Evolutionary conservation across 2,888 invertebrate genomes (phyloP).

Genomic region (Leucozona laternaria): DNA sequence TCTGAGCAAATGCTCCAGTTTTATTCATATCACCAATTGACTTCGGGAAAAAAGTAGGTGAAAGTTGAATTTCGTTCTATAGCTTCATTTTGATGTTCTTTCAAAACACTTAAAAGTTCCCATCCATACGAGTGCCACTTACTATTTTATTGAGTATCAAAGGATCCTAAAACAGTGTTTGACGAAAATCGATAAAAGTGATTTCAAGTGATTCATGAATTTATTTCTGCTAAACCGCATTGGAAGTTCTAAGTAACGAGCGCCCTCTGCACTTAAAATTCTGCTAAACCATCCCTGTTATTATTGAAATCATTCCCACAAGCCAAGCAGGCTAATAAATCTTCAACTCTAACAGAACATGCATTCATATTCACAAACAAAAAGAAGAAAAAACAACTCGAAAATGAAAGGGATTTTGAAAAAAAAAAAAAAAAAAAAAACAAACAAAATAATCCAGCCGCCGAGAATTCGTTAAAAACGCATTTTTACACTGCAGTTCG

Average conservation of each 20-base stretch:
- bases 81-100: no score
- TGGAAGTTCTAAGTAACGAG: neutral
- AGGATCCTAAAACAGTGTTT: no score
- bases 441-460: conserved; percentile 3
- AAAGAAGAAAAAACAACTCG: neutral
- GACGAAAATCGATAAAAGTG: no score
- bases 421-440: conserved; percentile 12
- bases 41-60: no score
- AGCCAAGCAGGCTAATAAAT: conserved; percentile 54
- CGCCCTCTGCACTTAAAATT: neutral
- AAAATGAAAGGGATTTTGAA: conserved; percentile 34
- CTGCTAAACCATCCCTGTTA: conserved; percentile 4
- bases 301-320: conserved; percentile 6
- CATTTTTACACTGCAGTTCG: conserved; percentile 53
- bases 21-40: no score
- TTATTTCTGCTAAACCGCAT: no score
- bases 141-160: no score
- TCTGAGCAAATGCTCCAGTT: no score
- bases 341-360: conserved; percentile 37
- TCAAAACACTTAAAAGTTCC: no score
- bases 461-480: conserved; percentile 47
- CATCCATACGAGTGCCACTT: no score
- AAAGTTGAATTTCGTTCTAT: no score
- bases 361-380: conserved; percentile 44
- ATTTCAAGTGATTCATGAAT: no score